Conservation (phyloP, 2,888 invertebrate genomes). For the Dryocosmus kuriphilus region DNA sequence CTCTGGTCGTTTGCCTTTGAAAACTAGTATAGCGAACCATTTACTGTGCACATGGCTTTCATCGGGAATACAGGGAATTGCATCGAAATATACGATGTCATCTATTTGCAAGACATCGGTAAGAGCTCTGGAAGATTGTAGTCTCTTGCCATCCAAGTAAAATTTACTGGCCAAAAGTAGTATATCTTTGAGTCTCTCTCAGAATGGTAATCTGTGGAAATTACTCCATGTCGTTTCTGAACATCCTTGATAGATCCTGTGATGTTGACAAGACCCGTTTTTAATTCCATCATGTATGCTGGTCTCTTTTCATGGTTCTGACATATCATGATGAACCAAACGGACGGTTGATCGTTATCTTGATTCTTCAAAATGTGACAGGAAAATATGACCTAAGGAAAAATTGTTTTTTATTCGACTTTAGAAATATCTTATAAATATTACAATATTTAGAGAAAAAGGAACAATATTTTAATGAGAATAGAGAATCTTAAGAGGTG, state of each 20-base stretch:
- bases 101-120: constrained; percentile 45
- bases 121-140: constrained; percentile 58
- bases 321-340: constrained; percentile 60
- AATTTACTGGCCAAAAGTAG: constrained; percentile 64
- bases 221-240: constrained; percentile 59
- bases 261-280: constrained; percentile 53
- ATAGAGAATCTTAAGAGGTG: not conserved
- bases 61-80: constrained; percentile 63
- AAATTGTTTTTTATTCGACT: not conserved
- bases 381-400: constrained; percentile 60
- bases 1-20: constrained; percentile 61
- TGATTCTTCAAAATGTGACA: constrained; percentile 58
- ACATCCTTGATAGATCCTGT: constrained; percentile 53
- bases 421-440: not conserved
- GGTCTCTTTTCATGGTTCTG: constrained; percentile 47
- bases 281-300: constrained; percentile 39
- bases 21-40: constrained; percentile 66
- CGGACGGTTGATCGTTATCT: constrained; percentile 41
- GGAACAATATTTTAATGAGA: not conserved
- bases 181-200: constrained; percentile 51
- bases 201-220: constrained; percentile 46
- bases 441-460: not conserved
- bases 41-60: constrained; percentile 60
- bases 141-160: constrained; percentile 60
- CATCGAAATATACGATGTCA: constrained; percentile 62